A percentile compares a stretch with the other conserved stretches of the same genome.
These are phyloP conservation scores for Stratiomys singularior DNA, from an alignment of 2,888 invertebrate genomes.

Conservation along the genomic window DNA sequence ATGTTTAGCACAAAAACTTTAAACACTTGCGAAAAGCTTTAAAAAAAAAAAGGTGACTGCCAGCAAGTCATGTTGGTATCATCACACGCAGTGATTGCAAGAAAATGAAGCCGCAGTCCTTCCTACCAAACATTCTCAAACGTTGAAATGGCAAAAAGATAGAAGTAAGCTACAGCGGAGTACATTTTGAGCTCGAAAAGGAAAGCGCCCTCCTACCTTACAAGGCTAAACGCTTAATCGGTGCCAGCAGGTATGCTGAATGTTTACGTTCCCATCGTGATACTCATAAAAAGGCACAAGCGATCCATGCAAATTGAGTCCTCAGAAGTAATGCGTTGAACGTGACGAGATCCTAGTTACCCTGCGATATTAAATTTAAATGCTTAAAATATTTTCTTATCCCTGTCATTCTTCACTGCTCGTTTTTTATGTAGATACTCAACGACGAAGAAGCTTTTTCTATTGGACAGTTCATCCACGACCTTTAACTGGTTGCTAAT, in stretches of 20 bases:
- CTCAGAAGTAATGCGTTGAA: not conserved
- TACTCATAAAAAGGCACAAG: not conserved
- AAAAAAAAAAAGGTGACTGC: not conserved
- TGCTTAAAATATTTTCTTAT: too few species aligned
- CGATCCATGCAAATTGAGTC: not conserved
- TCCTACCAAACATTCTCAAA: not conserved
- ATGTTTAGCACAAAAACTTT: not conserved
- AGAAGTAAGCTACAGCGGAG: not conserved
- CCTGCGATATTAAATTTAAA: not conserved
- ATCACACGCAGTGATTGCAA: not conserved
- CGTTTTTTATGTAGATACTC: not conserved
- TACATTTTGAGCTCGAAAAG: not conserved
- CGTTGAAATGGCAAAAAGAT: not conserved
- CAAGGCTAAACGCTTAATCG: not conserved
- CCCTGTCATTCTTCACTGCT: not conserved
- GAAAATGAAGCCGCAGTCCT: not conserved
- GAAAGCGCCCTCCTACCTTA: not conserved
- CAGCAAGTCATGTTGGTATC: not conserved
- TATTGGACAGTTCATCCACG: not conserved
- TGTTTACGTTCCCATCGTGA: not conserved
- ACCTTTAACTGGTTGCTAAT: slow-evolving; percentile 3
- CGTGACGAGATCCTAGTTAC: not conserved
- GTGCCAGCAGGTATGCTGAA: not conserved
- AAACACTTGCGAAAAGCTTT: not conserved
- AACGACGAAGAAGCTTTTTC: not conserved